Evolutionary conservation across 1,140 invertebrate genomes (phyloP).

Genomic region (Drosophila nasuta): DNA sequence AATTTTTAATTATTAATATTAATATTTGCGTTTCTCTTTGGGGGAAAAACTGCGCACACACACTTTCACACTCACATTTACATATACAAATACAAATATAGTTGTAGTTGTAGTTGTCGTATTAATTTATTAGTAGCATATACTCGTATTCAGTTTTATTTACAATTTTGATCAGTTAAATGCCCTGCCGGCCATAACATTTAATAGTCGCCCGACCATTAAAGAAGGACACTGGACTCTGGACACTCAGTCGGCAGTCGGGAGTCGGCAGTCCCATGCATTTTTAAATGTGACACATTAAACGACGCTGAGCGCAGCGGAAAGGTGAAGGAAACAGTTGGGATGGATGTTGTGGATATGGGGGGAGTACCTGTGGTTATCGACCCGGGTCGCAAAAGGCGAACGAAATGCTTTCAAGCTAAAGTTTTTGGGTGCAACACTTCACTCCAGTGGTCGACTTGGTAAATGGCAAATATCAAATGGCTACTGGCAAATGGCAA

Average conservation of each 20-base stretch:
- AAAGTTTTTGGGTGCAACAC: constrained; percentile 35
- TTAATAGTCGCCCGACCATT: constrained; percentile 49
- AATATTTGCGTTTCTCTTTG: constrained; percentile 28
- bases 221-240: constrained; percentile 23
- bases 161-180: constrained; percentile 79
- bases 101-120: constrained; percentile 50
- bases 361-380: constrained; percentile 22
- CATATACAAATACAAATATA: constrained; percentile 22
- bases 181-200: constrained; percentile 42
- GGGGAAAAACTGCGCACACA: constrained; percentile 12
- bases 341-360: background rate
- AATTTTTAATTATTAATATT: constrained; percentile 73
- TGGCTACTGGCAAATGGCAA: constrained; percentile 4
- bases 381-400: constrained; percentile 28
- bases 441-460: constrained; percentile 26
- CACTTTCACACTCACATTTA: background rate
- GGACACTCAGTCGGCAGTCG: constrained; percentile 5
- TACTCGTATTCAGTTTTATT: constrained; percentile 63
- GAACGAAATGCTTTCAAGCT: constrained; percentile 38
- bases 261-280: constrained; percentile 51
- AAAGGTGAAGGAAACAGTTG: background rate
- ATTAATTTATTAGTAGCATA: constrained; percentile 68
- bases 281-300: constrained; percentile 75
- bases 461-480: constrained; percentile 8
- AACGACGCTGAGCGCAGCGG: constrained; percentile 13